Evolutionary conservation across 2,797 vertebrate species (phyloP), one percentile per base, ranked within the genome.

Genomic region (Garrulus glandarius): DNA sequence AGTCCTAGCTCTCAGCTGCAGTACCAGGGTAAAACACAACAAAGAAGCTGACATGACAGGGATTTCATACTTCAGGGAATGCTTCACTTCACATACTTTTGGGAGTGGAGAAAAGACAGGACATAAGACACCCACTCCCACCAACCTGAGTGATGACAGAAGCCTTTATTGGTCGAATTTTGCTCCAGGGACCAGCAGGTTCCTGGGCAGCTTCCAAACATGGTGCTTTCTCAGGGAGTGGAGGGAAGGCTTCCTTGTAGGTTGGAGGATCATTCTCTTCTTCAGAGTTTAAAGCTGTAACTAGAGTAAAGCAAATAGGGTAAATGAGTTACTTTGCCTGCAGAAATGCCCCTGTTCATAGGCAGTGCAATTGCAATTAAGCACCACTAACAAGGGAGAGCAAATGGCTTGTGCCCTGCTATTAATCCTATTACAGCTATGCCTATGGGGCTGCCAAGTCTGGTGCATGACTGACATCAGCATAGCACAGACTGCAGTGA

Each of bases 161-260:
- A 81, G 99, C 99, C 98, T 99, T 99, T 75, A 99, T 99, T 63
- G 99, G 99, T 94, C 99, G 99, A 91, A 99, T 99, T 98, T 99
- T 99, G 65, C 98, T 98, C 99, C 99, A 99, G 97, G 99, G 99
- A 55, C 99, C 99, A 87, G 98, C 82, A 41, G 98, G 98, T 94
- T 99, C 99, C 97, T 98, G 98, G 93, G 98, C 95, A 65, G 98
- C 98, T 96, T 99, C 99, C 96, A 98, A 96, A 96, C 99, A 98
- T 77, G 98, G 98, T 24, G 98, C 98, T 98, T 99, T 99, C 98
- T 99, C 99, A 17, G 99, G 99, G 96, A 99, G 99, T 77, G 99
- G 99, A 89, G 99, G 99, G 97, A 99, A 99, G 97, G 99, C 99
- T 95, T 99, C 99, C 98, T 99, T 99, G 97, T 99, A 99, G 94